Percentiles rank a stretch among this genome's conserved stretches.
Conservation (phyloP, 2,113 vertebrate genomes). For the Verasper variegatus region DNA sequence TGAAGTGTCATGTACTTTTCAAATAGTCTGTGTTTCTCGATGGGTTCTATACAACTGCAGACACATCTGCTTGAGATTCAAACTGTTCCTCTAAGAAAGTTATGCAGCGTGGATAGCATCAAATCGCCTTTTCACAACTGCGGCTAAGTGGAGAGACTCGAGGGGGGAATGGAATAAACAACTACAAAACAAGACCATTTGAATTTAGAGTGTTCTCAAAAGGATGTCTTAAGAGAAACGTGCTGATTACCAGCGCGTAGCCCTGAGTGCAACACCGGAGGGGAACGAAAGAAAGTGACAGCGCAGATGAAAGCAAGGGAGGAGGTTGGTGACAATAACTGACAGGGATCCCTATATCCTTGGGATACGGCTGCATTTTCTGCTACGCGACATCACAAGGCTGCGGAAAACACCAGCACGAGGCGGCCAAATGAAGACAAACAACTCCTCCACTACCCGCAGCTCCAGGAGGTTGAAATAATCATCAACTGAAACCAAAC, state of each 20-base stretch:
- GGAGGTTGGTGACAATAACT: conserved; percentile 10
- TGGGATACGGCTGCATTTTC: conserved; percentile 38
- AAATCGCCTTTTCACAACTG: conserved; percentile 59
- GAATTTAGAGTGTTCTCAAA: conserved; percentile 50
- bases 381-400: conserved; percentile 30
- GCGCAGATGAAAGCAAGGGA: conserved; percentile 48
- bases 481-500: conserved; percentile 50
- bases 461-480: conserved; percentile 35
- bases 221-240: conserved; percentile 53
- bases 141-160: conserved; percentile 14
- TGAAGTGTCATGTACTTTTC: conserved; percentile 28
- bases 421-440: conserved; percentile 29
- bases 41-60: conserved; percentile 8
- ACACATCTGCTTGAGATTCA: conserved; percentile 49
- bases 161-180: conserved; percentile 59
- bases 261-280: conserved; percentile 29
- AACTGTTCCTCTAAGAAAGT: conserved; percentile 41
- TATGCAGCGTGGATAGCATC: conserved; percentile 38
- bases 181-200: conserved; percentile 60
- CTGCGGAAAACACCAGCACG: conserved; percentile 22
- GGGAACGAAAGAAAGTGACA: conserved; percentile 29
- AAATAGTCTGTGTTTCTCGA: conserved; percentile 22
- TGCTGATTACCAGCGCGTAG: conserved; percentile 46
- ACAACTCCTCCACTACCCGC: conserved; percentile 20
- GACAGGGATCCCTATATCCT: conserved; percentile 35